A percentile compares a stretch with the other conserved stretches of the same genome.
Conservation (phyloP, 1,140 invertebrate genomes). For the Halyomorpha halys region DNA sequence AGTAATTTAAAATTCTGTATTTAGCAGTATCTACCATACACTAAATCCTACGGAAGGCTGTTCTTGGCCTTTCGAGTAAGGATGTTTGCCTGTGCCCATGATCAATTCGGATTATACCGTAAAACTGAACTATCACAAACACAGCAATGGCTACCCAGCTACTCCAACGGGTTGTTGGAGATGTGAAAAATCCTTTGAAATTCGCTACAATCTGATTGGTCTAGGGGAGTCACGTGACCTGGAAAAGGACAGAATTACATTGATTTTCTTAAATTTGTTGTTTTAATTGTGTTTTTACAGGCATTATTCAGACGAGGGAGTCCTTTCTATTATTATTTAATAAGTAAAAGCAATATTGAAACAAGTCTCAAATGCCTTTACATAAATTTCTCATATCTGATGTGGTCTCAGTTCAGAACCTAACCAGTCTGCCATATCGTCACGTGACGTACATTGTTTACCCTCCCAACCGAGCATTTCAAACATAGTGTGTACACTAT, state of each 20-base stretch:
- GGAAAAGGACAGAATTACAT: conserved; percentile 25
- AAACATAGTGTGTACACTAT: no score
- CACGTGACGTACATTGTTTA: no score
- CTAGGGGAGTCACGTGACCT: conserved; percentile 32
- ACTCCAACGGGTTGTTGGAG: conserved; percentile 33
- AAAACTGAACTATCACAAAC: conserved; percentile 37
- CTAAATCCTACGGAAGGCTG: conserved; percentile 33
- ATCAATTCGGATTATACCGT: conserved; percentile 36
- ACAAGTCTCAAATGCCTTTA: no score
- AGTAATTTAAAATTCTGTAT: conserved; percentile 26
- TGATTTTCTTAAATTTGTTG: conserved; percentile 25
- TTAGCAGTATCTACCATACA: conserved; percentile 34
- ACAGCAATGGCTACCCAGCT: conserved; percentile 43
- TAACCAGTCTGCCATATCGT: no score
- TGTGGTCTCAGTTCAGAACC: no score
- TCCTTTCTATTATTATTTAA: not conserved
- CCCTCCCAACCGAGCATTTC: no score
- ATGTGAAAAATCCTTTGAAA: conserved; percentile 34
- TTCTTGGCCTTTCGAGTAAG: conserved; percentile 30
- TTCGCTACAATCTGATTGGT: conserved; percentile 33
- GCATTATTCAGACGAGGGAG: not conserved
- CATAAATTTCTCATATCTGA: no score
- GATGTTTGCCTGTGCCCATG: conserved; percentile 36
- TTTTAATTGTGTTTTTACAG: not conserved
- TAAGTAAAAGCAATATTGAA: no score